A percentile compares a stretch with the other conserved stretches of the same genome.
Evolutionary conservation across 2,797 vertebrate genomes (phyloP).

Genomic region (Cuniculus paca): DNA sequence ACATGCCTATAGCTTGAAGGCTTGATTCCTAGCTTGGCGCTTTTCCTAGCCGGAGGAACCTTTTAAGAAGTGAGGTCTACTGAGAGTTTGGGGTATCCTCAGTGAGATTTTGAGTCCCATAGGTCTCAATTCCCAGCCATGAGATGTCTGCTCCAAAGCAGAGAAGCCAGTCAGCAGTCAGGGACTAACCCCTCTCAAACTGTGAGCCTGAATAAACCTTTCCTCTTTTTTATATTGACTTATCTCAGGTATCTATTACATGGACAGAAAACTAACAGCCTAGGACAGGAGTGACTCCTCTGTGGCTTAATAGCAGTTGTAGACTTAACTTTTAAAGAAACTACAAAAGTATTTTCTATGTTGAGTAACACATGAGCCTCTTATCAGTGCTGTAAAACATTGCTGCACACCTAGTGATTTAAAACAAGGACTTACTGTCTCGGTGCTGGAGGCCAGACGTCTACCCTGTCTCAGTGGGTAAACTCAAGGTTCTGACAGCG

Average conservation of each 20-base stretch:
- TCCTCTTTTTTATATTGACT: neutral
- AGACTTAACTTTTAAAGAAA: neutral
- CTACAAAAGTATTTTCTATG: neutral
- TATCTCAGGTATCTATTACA: neutral
- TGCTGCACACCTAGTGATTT: neutral
- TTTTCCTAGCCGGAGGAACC: no score
- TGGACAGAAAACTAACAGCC: neutral
- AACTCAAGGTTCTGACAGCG: neutral
- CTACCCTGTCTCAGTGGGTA: neutral
- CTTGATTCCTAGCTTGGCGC: neutral
- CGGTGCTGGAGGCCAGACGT: neutral
- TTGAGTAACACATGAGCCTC: neutral
- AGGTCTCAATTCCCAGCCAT: neutral
- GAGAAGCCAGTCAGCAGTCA: neutral
- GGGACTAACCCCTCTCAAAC: neutral
- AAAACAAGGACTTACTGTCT: neutral
- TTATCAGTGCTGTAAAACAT: neutral
- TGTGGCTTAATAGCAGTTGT: neutral
- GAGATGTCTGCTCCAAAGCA: neutral
- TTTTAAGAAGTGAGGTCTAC: neutral
- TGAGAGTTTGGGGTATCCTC: neutral
- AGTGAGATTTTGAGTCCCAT: neutral
- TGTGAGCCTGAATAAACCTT: neutral
- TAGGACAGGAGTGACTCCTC: neutral
- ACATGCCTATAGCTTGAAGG: neutral